Evolutionary conservation across 2,888 invertebrate genomes (phyloP), one percentile per base, ranked within the genome.

Genomic region (Elegia similella): DNA sequence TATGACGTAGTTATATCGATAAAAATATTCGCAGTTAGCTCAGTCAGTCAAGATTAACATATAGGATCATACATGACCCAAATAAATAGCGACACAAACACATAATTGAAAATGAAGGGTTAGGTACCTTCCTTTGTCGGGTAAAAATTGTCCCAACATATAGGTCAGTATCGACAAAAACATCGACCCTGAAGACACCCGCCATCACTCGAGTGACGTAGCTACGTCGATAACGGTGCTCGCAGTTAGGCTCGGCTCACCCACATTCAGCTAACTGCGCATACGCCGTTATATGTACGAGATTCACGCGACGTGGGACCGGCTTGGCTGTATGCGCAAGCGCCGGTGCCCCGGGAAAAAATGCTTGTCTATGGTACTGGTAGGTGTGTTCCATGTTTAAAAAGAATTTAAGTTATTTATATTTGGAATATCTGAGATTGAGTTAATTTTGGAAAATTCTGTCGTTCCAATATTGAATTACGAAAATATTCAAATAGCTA

Each of bases 191-290:
- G 23, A 47, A 43, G 56, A 55, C 57, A 38, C 23, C 42, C n/a
- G 43, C 10, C 80, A 65, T 69, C 82, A 73, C 84, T 85, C 78
- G 65, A 43, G 83, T 86, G 84, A 82, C 86, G 84, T 84, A 69
- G 83, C 71, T 88, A 82, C 86, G 84, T 84, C 69, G 83, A 71
- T 88, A 89, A 88, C 88, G 88, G 89, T 84, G 78, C 69, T 62
- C 75, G 79, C 80, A 80, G 84, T 83, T 84, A 84, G 82, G 76
- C 80, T 87, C 86, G 81, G 75, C 82, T 89, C 88, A 89, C 90
- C 90, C 88, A 90, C 90, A 89, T 89, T 87, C 87, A 75, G 81
- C 76, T 88, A 88, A 88, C 88, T 88, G 86, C 82, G 81, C 80
- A 72, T 73, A 72, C 74, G 74, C 70, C 89, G 89, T 90, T 90